phyloP scores from a whole-genome alignment of 2,888 invertebrate genomes.

The Ormyrus pomaceus region DNA sequence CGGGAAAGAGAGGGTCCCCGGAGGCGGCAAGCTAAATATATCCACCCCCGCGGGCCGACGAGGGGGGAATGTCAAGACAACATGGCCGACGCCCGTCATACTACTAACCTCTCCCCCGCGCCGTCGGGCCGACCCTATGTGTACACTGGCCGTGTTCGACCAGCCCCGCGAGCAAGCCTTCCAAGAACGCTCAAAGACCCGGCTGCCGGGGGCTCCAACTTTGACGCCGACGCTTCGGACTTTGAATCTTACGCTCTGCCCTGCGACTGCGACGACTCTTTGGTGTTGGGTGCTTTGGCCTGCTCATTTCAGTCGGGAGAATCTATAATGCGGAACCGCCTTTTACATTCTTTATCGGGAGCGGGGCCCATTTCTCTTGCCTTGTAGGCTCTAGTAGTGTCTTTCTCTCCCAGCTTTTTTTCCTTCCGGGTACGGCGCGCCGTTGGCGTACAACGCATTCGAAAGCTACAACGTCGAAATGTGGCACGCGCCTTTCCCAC shows the following conservation, averaged over 20 bases:
- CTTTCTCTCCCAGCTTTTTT: neutral
- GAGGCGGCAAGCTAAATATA: conserved; percentile 76
- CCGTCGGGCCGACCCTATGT: conserved; percentile 56
- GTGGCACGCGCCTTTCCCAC: conserved; percentile 28
- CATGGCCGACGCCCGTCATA: conserved; percentile 75
- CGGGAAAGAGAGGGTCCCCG: conserved; percentile 63
- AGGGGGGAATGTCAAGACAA: conserved; percentile 73
- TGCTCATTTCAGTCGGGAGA: too few relatives aligned
- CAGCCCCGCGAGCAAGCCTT: conserved; percentile 55
- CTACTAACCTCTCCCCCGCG: conserved; percentile 64
- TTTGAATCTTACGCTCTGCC: neutral
- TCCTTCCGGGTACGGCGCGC: neutral
- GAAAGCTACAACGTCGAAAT: conserved; percentile 21
- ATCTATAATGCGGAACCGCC: too few relatives aligned
- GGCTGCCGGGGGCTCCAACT: neutral
- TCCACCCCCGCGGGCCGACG: conserved; percentile 71
- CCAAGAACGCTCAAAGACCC: conserved; percentile 66
- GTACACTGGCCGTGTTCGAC: conserved; percentile 68
- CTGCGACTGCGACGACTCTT: too few relatives aligned
- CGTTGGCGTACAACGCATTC: neutral
- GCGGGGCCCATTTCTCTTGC: neutral
- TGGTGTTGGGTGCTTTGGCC: too few relatives aligned
- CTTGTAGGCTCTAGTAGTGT: too few relatives aligned
- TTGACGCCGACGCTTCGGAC: neutral
- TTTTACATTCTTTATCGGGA: too few relatives aligned